phyloP scores from a whole-genome alignment of 2,888 invertebrate species.

The Hemithea aestivaria region DNA sequence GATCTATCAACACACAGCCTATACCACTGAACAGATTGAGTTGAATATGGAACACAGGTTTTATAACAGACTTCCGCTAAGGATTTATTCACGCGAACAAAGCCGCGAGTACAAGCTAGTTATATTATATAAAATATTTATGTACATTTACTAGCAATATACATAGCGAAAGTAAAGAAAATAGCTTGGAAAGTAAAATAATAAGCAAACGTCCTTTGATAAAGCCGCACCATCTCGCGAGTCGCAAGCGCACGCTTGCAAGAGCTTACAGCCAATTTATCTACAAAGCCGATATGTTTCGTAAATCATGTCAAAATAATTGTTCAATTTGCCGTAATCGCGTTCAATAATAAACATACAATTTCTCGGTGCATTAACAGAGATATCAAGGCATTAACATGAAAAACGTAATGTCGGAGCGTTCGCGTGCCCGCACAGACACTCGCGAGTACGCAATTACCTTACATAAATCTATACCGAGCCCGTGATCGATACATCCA shows the following conservation, averaged over 20 bases:
- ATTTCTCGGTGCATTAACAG: conserved; percentile 50
- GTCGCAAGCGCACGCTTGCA: conserved; percentile 14
- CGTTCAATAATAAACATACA: conserved; percentile 39
- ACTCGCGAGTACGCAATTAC: conserved; percentile 57
- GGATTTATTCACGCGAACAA: no score
- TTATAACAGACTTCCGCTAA: no score
- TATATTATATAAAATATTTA: no score
- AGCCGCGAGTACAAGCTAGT: no score
- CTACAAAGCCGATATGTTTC: conserved; percentile 22
- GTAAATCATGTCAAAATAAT: conserved; percentile 34
- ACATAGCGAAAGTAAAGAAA: no score
- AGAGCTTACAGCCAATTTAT: conserved; percentile 16
- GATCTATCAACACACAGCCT: no score
- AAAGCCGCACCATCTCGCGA: conserved; percentile 6
- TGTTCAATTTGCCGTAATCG: conserved; percentile 32
- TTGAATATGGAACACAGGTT: no score
- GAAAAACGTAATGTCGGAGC: conserved; percentile 53
- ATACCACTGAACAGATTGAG: no score
- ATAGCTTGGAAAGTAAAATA: no score
- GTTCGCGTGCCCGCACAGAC: conserved; percentile 18
- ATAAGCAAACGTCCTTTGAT: no score
- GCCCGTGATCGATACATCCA: conserved; percentile 63
- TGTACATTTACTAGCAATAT: no score
- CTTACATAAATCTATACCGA: conserved; percentile 66
- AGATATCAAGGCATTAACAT: conserved; percentile 59